Evolutionary conservation across 1,140 invertebrate genomes (phyloP).

Genomic region (Andrena cerasifolii): DNA sequence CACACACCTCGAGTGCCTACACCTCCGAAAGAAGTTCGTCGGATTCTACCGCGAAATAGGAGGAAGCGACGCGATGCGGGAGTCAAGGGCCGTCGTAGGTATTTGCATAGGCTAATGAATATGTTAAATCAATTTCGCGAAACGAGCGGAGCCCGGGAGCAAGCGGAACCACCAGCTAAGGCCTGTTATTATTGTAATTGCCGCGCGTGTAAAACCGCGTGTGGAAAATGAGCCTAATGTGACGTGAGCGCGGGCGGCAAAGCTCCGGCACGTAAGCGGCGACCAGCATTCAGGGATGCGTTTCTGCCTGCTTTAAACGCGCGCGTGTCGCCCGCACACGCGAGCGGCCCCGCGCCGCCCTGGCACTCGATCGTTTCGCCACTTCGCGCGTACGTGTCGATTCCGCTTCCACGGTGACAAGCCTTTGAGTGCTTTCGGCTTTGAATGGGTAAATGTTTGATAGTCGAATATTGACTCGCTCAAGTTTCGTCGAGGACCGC

Average conservation of each 20-base stretch:
- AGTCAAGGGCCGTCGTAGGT: background rate
- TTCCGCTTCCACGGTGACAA: too few relatives aligned
- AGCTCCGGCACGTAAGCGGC: background rate
- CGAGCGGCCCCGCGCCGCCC: background rate
- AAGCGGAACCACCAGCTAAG: slow-evolving; percentile 68
- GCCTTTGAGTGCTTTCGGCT: too few relatives aligned
- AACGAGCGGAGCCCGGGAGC: slow-evolving; percentile 70
- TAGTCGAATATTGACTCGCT: too few relatives aligned
- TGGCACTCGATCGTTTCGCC: too few relatives aligned
- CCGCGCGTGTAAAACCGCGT: slow-evolving; percentile 78
- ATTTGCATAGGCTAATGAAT: slow-evolving; percentile 82
- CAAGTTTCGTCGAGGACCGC: too few relatives aligned
- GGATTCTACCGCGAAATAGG: too few relatives aligned
- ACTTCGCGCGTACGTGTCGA: too few relatives aligned
- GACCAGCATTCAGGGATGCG: too few relatives aligned
- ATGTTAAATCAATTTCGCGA: slow-evolving; percentile 82
- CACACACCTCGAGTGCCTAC: too few relatives aligned
- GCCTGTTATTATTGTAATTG: slow-evolving; percentile 82
- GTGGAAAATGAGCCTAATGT: slow-evolving; percentile 82
- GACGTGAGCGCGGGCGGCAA: slow-evolving; percentile 76
- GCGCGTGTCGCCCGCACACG: slow-evolving; percentile 19
- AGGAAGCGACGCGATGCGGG: background rate
- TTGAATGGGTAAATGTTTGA: too few relatives aligned
- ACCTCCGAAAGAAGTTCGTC: too few relatives aligned
- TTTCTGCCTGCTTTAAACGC: slow-evolving; percentile 11